phyloP scores from a whole-genome alignment of 2,797 vertebrate genomes.

The Eulemur rubriventer region DNA sequence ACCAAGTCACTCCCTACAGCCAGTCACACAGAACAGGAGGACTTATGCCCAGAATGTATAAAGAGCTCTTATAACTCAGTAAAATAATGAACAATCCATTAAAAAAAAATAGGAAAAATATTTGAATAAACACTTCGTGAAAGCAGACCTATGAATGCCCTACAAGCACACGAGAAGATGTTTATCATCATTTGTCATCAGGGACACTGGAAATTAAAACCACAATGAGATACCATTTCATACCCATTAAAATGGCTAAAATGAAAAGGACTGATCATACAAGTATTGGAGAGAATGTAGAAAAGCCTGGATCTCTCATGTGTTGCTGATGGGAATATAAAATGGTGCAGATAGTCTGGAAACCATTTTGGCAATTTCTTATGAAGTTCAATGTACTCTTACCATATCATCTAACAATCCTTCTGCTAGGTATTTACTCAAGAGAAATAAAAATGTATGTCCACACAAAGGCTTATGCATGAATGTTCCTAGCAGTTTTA shows the following conservation, averaged over 20 bases:
- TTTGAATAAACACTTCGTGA: not conserved
- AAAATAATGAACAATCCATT: not conserved
- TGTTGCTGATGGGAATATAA: not conserved
- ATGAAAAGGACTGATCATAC: not conserved
- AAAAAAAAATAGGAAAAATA: not conserved
- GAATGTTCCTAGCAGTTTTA: not conserved
- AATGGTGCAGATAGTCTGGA: not conserved
- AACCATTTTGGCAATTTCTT: not conserved
- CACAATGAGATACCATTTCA: not conserved
- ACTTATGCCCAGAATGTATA: not conserved
- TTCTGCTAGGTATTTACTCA: not conserved
- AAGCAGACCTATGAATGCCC: not conserved
- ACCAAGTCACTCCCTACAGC: not conserved
- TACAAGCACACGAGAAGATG: not conserved
- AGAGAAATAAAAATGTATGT: not conserved
- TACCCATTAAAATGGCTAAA: not conserved
- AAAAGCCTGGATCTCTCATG: not conserved
- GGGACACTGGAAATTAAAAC: not conserved
- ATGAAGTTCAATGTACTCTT: not conserved
- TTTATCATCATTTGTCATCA: not conserved
- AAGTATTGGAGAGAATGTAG: not conserved
- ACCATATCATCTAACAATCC: not conserved
- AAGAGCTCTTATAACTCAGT: not conserved
- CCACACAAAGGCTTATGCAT: not conserved
- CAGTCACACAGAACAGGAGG: not conserved